Conservation (phyloP, 2,797 vertebrate genomes). For the Melanotaenia parkinsoni region DNA sequence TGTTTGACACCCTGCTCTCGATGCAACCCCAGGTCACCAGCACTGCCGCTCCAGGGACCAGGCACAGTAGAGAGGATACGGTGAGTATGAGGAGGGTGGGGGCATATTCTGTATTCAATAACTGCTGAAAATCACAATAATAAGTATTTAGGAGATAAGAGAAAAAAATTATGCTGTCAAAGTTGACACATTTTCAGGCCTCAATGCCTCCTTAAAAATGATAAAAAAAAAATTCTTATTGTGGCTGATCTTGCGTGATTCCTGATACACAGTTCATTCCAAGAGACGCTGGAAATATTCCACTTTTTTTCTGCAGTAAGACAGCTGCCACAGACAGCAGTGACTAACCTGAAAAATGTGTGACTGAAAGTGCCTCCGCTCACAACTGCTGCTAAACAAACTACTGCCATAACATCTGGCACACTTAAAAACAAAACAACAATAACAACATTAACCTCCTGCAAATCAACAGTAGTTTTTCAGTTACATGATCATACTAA, state of each 20-base stretch:
- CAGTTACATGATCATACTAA: not conserved
- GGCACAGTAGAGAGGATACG: slow-evolving; percentile 85
- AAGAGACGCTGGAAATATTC: not conserved
- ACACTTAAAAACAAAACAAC: not conserved
- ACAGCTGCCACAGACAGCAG: not conserved
- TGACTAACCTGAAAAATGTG: not conserved
- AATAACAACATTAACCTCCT: not conserved
- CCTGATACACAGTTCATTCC: not conserved
- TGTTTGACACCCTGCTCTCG: slow-evolving; percentile 90
- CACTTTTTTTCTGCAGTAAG: not conserved
- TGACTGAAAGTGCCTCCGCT: not conserved
- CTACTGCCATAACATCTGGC: not conserved
- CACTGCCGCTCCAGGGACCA: slow-evolving; percentile 45
- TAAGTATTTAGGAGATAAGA: too few relatives aligned
- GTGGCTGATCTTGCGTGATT: too few relatives aligned
- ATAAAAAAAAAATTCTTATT: too few relatives aligned
- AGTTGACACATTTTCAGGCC: not conserved
- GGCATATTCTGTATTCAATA: too few relatives aligned
- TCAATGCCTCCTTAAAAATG: not conserved
- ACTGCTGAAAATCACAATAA: too few relatives aligned
- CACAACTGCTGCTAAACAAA: not conserved
- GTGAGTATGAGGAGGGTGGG: slow-evolving; percentile 65
- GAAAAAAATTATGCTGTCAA: not conserved
- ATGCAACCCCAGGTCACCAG: slow-evolving; percentile 88
- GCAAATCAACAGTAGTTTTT: not conserved